These are phyloP conservation scores for Euwallacea fornicatus DNA, from an alignment of 1,140 invertebrate species.

Conservation along the genomic window DNA sequence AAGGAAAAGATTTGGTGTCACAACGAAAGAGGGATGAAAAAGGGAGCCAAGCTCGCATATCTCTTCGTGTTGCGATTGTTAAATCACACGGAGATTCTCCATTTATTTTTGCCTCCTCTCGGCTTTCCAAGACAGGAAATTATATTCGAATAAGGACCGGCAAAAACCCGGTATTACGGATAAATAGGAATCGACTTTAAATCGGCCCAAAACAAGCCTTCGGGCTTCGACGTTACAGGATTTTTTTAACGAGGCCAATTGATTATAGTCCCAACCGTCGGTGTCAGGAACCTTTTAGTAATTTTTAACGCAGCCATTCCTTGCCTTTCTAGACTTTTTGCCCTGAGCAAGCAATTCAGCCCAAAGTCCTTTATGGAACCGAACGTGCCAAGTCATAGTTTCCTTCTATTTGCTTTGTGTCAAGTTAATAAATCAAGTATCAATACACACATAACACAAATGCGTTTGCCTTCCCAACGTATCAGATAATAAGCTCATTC, in stretches of 20 bases:
- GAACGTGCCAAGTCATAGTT: background rate
- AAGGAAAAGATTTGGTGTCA: slow-evolving; percentile 2
- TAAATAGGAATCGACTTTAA: background rate
- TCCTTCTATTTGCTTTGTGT: slow-evolving; percentile 9
- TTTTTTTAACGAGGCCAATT: background rate
- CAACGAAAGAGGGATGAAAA: slow-evolving; percentile 3
- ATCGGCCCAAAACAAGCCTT: background rate
- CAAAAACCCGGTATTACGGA: background rate
- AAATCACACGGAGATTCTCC: background rate
- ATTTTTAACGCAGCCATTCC: background rate
- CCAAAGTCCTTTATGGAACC: slow-evolving; percentile 1
- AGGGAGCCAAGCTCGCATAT: background rate
- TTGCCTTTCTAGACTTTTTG: background rate
- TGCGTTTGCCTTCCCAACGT: slow-evolving; percentile 11
- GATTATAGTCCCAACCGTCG: background rate
- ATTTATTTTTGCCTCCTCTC: slow-evolving; percentile 1
- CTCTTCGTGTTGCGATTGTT: slow-evolving; percentile 1
- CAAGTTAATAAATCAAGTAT: slow-evolving; percentile 13
- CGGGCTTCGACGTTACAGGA: background rate
- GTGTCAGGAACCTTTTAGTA: slow-evolving; percentile 1
- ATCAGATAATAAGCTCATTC: slow-evolving; percentile 15
- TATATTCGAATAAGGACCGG: background rate
- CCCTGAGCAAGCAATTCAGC: background rate
- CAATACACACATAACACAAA: slow-evolving; percentile 4
- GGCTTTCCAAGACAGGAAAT: slow-evolving; percentile 1